Base-by-base conservation (phyloP, 2,113 vertebrate genomes). In the Xyrauchen texanus region DNA sequence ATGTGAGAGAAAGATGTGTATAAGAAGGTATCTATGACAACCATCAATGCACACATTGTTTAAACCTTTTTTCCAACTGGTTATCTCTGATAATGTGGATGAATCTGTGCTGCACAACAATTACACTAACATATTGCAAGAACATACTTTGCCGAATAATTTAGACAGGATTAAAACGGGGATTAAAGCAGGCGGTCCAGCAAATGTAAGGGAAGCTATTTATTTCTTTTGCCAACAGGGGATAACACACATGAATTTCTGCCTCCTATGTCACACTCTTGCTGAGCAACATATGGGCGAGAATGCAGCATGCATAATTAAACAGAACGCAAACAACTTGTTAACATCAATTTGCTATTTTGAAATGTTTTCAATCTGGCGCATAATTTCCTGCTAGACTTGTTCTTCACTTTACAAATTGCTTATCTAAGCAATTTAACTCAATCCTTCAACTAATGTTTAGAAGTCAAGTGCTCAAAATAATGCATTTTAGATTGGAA, bases 271-370 rank as follows among this genome's bases (percentile, higher is more conserved):
- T 75, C 42, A 8, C 55, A 69, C 42, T 62, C 74, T 55, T 72
- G 58, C 76, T 80, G 60, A 73, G 57, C 64, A 81, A 67, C 81
- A 75, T 81, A 81, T 79, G 76, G 68, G 63, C 13, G 11, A 72
- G 67, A 76, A 64, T 72, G 66, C 64, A 64, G 66, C 80, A 81
- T 75, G 84, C 81, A 80, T 82, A 82, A 82, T 82, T 85, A 80
- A 80, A 73, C 21, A 74, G 51, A 78, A 74, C 46, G 9, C 45
- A 42, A 70, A 21, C 16, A 78, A 68, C 60, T 21, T 16, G 16
- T 58, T 61, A 60, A 34, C 45, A 13, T 42, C 8, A 16, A 21
- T 53, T 60, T 72, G 46, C 15, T 15, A 8, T 64, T 65, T 44
- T 1, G 1, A 11, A 46, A 6, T 11, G 15, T 12, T 16, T 47